A percentile compares a stretch with the other conserved stretches of the same genome.
Evolutionary conservation across 2,113 vertebrate species (phyloP).

Genomic region (Hippocampus comes): DNA sequence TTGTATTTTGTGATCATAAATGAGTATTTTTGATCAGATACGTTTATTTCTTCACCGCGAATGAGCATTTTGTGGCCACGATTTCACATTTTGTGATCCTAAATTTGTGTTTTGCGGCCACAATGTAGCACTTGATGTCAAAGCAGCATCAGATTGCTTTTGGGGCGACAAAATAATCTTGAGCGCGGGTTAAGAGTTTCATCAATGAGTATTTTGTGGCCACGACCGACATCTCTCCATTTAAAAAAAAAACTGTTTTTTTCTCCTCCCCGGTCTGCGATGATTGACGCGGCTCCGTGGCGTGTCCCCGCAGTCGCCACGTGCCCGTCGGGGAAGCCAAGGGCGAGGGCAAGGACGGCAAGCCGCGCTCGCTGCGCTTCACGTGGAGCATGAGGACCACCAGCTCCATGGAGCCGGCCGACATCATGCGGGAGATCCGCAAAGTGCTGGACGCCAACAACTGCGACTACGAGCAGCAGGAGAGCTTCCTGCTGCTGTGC

Average conservation of each 20-base stretch:
- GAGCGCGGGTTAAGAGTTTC: no score
- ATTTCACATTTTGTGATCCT: not conserved
- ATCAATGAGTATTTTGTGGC: no score
- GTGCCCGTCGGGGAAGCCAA: conserved; percentile 94
- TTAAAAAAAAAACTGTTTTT: no score
- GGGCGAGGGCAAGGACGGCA: conserved; percentile 91
- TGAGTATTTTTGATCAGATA: not conserved
- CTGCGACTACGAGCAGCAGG: conserved; percentile 95
- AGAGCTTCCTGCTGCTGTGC: conserved; percentile 95
- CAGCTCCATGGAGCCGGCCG: conserved; percentile 92
- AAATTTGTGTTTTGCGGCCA: not conserved
- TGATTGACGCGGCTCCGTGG: not conserved
- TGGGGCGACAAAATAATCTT: not conserved
- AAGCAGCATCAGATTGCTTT: no score
- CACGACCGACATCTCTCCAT: no score
- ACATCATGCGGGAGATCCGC: conserved; percentile 97
- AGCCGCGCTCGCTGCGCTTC: conserved; percentile 94
- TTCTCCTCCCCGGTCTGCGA: no score
- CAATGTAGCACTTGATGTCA: no score
- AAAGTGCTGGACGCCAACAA: conserved; percentile 96
- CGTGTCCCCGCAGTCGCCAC: conserved; percentile 80
- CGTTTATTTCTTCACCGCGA: not conserved
- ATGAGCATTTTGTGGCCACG: not conserved
- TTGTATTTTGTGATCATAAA: not conserved
- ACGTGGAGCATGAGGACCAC: conserved; percentile 99